Base-by-base conservation (phyloP, 2,888 invertebrate genomes). In the Acrocyrtus sp. region DNA sequence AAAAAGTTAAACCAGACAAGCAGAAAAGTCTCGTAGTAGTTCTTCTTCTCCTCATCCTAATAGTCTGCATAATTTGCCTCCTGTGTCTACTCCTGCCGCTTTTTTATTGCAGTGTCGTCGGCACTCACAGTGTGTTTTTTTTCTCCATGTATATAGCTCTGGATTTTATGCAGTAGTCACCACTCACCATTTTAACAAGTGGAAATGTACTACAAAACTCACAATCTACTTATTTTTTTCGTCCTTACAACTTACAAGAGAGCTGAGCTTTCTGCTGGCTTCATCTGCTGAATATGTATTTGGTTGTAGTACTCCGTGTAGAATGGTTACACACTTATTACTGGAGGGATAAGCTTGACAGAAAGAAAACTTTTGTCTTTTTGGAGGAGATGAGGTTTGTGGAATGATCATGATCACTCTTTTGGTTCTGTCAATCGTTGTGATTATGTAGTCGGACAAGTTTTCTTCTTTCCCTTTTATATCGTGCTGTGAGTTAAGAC, bases 1-100 rank as follows among this genome's bases (percentile, higher is more conserved):
- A 41, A 21, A 26, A 58, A 58, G 57, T n/a, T 5, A 26, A 29
- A 3, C 10, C 19, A 56, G 51, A 22, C 39, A 56, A 56, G 56
- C 24, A 34, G 19, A 53, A 24, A 34, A 41, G n/a, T n/a, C n/a
- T n/a, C n/a, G n/a, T n/a, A n/a, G n/a, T n/a, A n/a, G n/a, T n/a
- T n/a, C n/a, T n/a, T n/a, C n/a, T n/a, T n/a, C n/a, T 56, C 41
- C 19, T 58, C 45, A 60, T 56, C 58, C 68, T 68, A 69, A 72
- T 75, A 72, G 72, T 72, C 72, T 77, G 68, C 77, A 77, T 77
- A 77, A 77, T 77, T 77, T 77, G 77, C 77, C 77, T 74, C 77
- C 77, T 77, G 77, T 74, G 77, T 72, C 74, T 72, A 53, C 69
- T 69, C 72, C 69, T 65, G 69, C 66, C 73, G 76, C 67, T 72